Percentiles rank a stretch among this genome's conserved stretches.
Evolutionary conservation across 2,888 invertebrate genomes (phyloP).

Genomic region (Caenorhabditis doughertyi): DNA sequence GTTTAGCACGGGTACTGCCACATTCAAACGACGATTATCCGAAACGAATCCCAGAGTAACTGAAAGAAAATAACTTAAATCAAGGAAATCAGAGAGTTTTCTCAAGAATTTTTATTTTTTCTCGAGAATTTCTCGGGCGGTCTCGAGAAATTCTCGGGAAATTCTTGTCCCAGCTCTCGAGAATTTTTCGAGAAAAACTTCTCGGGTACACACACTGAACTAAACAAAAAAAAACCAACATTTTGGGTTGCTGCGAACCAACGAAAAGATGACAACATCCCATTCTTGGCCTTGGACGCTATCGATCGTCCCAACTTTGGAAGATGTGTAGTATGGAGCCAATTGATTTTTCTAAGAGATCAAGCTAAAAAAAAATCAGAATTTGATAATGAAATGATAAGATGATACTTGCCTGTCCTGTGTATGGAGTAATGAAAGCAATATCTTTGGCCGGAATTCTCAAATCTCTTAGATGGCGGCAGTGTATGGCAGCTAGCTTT

Average conservation of each 20-base stretch:
- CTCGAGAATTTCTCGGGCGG: too few relatives aligned
- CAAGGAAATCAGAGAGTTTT: too few relatives aligned
- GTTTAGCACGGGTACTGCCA: slow-evolving; percentile 50
- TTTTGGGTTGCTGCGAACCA: slow-evolving; percentile 37
- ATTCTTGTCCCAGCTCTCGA: too few relatives aligned
- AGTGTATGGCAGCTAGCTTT: slow-evolving; percentile 1
- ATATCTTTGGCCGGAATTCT: not conserved
- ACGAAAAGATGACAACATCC: slow-evolving; percentile 37
- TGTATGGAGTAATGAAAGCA: slow-evolving; percentile 46
- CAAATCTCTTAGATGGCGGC: not conserved
- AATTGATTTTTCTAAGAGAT: not conserved
- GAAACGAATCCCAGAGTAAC: slow-evolving; percentile 31
- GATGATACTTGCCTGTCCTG: slow-evolving; percentile 18
- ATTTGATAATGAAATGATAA: too few relatives aligned
- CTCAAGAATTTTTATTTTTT: too few relatives aligned
- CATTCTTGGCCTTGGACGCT: slow-evolving; percentile 52
- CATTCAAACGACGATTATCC: slow-evolving; percentile 41
- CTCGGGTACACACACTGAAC: too few relatives aligned
- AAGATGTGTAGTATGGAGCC: not conserved
- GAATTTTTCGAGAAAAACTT: too few relatives aligned
- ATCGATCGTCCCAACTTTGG: slow-evolving; percentile 39
- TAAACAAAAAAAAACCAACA: slow-evolving; percentile 24
- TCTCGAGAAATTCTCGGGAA: too few relatives aligned
- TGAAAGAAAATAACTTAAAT: slow-evolving; percentile 3
- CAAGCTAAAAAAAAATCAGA: not conserved